Evolutionary conservation across 2,888 invertebrate species (phyloP), one percentile per base, ranked within the genome.

Genomic region (Lagria hirta): DNA sequence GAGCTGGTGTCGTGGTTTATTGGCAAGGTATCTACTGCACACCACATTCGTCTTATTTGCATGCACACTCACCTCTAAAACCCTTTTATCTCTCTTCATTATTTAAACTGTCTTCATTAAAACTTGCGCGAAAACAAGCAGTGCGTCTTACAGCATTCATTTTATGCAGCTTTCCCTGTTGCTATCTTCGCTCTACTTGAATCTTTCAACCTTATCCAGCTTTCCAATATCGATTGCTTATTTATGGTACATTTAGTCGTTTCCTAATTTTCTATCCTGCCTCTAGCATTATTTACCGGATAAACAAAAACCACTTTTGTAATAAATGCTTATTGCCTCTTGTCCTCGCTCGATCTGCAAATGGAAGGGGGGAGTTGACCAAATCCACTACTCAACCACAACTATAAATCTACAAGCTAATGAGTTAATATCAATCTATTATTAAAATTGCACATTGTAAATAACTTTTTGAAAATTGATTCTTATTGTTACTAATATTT

Each of bases 81-180:
- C 55, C 60, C 58, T 58, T 60, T 61, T 58, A 60, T 57, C 57
- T 55, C 54, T 57, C 56, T 53, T 57, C 58, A 61, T 63, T 65
- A 63, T 63, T 63, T 63, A 62, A 62, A 61, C 57, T 59, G 62
- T 64, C 63, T 65, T 64, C 63, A 64, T 64, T 64, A 65, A 64
- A 65, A 64, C 63, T 65, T 64, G 57, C 57, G 50, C 53, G 50
- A 48, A 52, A 59, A 57, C 58, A 59, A 55, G 57, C 59, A 54
- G 56, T 50, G 55, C 28, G 27, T 42, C 46, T 46, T 41, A 30
- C 29, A 46, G 35, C 27, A 46, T 41, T 41, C 41, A 46, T 46
- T 41, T n/a, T n/a, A n/a, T n/a, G n/a, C n/a, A n/a, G n/a, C n/a
- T n/a, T n/a, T 38, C 41, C 8, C 17, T 11, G n/a, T n/a, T n/a